Conservation (phyloP, 2,888 invertebrate genomes). For the Polietes domitor region DNA sequence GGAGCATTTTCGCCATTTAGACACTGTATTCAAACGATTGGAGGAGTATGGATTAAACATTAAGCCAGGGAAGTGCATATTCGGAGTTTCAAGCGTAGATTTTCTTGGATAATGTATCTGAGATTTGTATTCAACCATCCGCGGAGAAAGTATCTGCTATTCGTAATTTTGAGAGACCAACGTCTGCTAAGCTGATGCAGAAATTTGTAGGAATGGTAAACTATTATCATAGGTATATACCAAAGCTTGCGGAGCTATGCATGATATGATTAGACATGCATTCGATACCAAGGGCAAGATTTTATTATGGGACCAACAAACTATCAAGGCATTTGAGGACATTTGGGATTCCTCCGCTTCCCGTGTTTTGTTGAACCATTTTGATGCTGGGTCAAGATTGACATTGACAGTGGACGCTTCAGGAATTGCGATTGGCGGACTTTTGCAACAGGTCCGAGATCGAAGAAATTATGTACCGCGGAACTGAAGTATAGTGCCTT, state of each 20-base stretch:
- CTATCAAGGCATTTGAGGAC: no score
- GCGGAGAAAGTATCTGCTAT: no score
- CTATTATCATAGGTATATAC: slow-evolving; percentile 16
- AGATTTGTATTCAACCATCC: neutral
- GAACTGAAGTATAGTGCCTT: no score
- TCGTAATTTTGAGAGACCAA: neutral
- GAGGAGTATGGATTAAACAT: no score
- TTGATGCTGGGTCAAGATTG: neutral
- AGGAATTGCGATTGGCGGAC: neutral
- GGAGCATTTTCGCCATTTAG: no score
- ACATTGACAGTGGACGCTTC: slow-evolving; percentile 42
- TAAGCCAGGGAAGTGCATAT: no score
- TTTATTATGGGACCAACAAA: no score
- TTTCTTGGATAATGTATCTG: neutral
- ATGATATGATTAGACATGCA: neutral
- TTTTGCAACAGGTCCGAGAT: slow-evolving; percentile 33
- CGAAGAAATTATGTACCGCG: slow-evolving; percentile 4
- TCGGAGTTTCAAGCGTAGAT: neutral
- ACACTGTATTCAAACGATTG: no score
- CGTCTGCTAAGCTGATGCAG: neutral
- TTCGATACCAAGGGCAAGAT: no score
- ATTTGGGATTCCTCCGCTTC: neutral
- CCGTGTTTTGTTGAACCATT: slow-evolving; percentile 22
- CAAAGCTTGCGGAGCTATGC: neutral
- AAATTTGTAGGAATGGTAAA: no score